Base-by-base conservation (phyloP, 1,140 invertebrate genomes). In the Cyclargus thomasi region DNA sequence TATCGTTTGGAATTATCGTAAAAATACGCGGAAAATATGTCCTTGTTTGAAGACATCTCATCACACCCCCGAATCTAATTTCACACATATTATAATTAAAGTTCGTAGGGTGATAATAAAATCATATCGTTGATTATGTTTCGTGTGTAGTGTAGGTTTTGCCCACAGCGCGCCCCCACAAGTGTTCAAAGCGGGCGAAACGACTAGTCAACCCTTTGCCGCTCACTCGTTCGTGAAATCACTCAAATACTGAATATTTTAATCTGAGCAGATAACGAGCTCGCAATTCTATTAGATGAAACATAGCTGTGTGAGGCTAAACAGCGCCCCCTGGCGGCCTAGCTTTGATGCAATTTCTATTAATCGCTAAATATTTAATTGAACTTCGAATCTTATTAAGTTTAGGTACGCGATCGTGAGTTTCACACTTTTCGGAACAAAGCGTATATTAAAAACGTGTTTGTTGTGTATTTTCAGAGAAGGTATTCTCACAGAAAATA, bases 211-310 rank as follows among this genome's bases (percentile, higher is more conserved):
- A 90, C 87, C 87, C 87, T 90, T 90, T 90, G 84, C 78, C 86
- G 85, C 80, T 79, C 87, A 88, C 83, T 90, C 87, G 81, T 79
- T 88, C 87, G 87, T 90, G 86, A 90, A 90, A 90, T 90, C 87
- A 88, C 87, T 90, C 87, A 90, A 90, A 90, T 90, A 87, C 86
- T 90, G 85, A 90, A 90, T 90, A 90, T 90, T 90, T 90, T 90
- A 90, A 90, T 90, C 88, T 88, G 86, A 83, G 80, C 85, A 90
- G 85, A 90, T 90, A 90, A 90, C 88, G 86, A 90, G 88, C 83
- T 90, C 81, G 83, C 85, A 88, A 90, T 90, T 88, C 86, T 90
- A 87, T 90, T 90, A 88, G 83, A 88, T 86, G 87, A 83, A 87
- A 87, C 86, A 86, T 85, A 86, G 85, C 84, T 83, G 74, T 86